Base-by-base conservation (phyloP, 2,888 invertebrate genomes). In the Drosophila setosimentum region DNA sequence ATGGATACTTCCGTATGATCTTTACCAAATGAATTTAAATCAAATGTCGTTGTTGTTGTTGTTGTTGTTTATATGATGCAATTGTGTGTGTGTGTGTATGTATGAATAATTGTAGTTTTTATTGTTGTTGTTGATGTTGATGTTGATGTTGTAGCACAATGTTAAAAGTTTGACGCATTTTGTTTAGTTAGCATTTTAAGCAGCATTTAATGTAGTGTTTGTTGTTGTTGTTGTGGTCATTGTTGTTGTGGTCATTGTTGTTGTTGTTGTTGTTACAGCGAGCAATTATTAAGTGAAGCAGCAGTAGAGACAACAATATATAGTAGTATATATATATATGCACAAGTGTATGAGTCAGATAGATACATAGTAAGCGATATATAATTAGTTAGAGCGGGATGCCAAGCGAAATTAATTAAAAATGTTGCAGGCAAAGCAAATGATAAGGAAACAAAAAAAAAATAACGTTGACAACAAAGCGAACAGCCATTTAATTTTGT, bases 1-100 rank as follows among this genome's bases (percentile, higher is more conserved):
- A 93, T 91, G 71, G 92, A 92, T 70, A 92, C 91, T 85, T 93
- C 93, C 91, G 93, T 93, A 74, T 93, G 92, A 89, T 93, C 93
- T 93, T 92, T 82, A 79, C 78, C 83, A 73, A 68, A 75, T 82
- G 61, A 76, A 85, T 74, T 71, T 55, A 78, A 69, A 71, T 71
- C 71, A 71, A 72, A 77, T 77, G 49, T 67, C 62, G 75, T 78
- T 76, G 61, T 69, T 67, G 45, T 69, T 65, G 54, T 67, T 50
- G 58, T 61, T 35, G 54, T 63, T 77, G 50, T 66, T 57, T 58
- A 63, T 69, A 69, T 77, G 58, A 71, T 76, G 68, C 59, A 54
- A 61, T 60, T 71, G 59, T 70, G 33, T 48, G 62, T 71, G 59
- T 70, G 33, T 48, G n/a, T 62, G 53, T 62, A 50, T 72, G 62